Percentiles rank a stretch among this genome's conserved stretches.
These are phyloP conservation scores for Centropristis striata DNA, from an alignment of 2,113 vertebrate species.

Conservation along the genomic window DNA sequence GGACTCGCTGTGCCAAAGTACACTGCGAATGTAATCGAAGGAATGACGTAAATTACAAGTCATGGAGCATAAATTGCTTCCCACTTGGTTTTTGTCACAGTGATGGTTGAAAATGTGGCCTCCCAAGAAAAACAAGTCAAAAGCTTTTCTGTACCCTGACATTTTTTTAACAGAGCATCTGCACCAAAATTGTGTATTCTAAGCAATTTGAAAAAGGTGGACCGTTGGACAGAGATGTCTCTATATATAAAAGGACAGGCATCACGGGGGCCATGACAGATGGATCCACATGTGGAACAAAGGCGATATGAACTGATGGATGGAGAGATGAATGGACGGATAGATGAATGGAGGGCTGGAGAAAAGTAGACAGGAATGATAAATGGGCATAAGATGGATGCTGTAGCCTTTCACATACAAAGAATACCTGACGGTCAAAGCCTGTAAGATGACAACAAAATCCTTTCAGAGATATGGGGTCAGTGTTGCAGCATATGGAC, in stretches of 20 bases:
- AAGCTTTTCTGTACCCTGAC: not conserved
- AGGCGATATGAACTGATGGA: slow-evolving; percentile 77
- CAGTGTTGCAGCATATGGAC: slow-evolving; percentile 12
- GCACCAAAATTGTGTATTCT: slow-evolving; percentile 36
- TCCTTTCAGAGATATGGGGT: slow-evolving; percentile 46
- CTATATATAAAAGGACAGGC: slow-evolving; percentile 60
- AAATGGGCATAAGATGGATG: slow-evolving; percentile 70
- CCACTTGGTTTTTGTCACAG: not conserved
- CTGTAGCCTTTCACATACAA: slow-evolving; percentile 58
- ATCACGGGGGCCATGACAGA: slow-evolving; percentile 69
- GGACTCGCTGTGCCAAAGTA: not conserved
- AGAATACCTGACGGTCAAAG: slow-evolving; percentile 68
- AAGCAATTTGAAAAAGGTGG: slow-evolving; percentile 48
- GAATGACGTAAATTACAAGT: not conserved
- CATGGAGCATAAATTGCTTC: slow-evolving; percentile 30
- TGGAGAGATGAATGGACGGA: slow-evolving; percentile 76
- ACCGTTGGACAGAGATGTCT: slow-evolving; percentile 65
- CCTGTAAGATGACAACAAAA: slow-evolving; percentile 54
- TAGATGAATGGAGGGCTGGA: slow-evolving; percentile 72
- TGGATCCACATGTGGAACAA: slow-evolving; percentile 70
- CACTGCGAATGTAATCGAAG: not conserved
- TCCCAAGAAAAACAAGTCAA: not conserved
- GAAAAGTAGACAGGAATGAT: slow-evolving; percentile 74
- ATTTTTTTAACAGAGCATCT: slow-evolving; percentile 9
- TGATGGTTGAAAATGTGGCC: slow-evolving; percentile 15